Percentiles rank a stretch among this genome's conserved stretches.
Evolutionary conservation across 2,888 invertebrate genomes (phyloP).

Genomic region (Strigamia maritima): DNA sequence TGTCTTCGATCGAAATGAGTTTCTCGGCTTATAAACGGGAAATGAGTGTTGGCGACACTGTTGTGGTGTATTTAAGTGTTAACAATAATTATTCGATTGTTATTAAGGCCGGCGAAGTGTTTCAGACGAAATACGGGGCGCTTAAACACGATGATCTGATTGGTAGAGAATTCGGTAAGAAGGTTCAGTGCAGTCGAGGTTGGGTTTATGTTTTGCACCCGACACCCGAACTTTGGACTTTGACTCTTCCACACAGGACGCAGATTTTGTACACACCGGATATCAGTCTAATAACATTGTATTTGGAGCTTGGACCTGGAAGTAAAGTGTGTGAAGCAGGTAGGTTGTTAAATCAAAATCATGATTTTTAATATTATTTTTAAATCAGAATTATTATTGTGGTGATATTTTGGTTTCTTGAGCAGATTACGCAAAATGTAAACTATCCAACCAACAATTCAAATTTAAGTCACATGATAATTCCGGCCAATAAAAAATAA

Average conservation of each 20-base stretch:
- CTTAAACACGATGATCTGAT: constrained; percentile 81
- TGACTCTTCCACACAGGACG: constrained; percentile 89
- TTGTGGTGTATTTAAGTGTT: constrained; percentile 81
- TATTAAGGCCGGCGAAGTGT: constrained; percentile 76
- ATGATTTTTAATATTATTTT: too few relatives aligned
- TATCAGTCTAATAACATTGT: constrained; percentile 85
- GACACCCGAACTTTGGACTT: constrained; percentile 93
- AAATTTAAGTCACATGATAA: too few relatives aligned
- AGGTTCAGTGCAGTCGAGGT: constrained; percentile 75
- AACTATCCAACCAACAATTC: too few relatives aligned
- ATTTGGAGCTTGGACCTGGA: constrained; percentile 88
- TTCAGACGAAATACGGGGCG: constrained; percentile 90
- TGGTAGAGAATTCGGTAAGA: constrained; percentile 77
- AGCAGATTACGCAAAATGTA: too few relatives aligned
- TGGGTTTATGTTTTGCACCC: constrained; percentile 90
- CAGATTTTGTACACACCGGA: constrained; percentile 98
- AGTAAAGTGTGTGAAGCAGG: constrained; percentile 83
- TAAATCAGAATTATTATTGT: too few relatives aligned
- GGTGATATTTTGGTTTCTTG: too few relatives aligned
- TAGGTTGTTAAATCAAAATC: too few relatives aligned
- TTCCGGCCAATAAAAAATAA: too few relatives aligned
- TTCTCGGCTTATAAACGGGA: constrained; percentile 49
- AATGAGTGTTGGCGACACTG: constrained; percentile 85
- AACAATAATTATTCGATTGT: constrained; percentile 77
- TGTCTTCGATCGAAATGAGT: too few relatives aligned